These are phyloP conservation scores for Trichopria drosophilae DNA, from an alignment of 2,888 invertebrate genomes.

Conservation along the genomic window DNA sequence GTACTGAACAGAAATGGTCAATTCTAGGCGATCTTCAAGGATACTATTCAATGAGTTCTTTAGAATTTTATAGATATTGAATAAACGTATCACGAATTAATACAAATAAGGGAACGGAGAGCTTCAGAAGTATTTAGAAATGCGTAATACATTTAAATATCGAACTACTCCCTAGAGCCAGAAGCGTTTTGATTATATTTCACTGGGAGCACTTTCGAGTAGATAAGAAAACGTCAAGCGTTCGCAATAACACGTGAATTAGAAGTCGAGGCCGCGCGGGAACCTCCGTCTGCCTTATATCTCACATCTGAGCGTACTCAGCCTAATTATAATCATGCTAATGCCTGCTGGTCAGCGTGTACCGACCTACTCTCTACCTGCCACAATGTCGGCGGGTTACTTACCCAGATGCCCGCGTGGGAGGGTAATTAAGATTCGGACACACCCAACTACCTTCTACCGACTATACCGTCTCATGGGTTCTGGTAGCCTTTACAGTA, in stretches of 20 bases:
- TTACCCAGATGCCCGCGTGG: constrained; percentile 47
- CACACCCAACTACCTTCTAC: constrained; percentile 59
- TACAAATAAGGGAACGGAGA: too few relatives aligned
- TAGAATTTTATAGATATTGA: too few relatives aligned
- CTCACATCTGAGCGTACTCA: constrained; percentile 57
- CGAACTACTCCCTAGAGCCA: too few relatives aligned
- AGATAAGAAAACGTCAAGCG: constrained; percentile 20
- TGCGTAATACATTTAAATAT: too few relatives aligned
- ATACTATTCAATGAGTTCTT: too few relatives aligned
- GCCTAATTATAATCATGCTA: constrained; percentile 59
- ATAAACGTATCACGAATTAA: too few relatives aligned
- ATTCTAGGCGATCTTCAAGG: too few relatives aligned
- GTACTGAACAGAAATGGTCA: too few relatives aligned
- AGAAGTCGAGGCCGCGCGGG: constrained; percentile 26
- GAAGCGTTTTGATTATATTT: too few relatives aligned
- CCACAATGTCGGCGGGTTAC: constrained; percentile 43
- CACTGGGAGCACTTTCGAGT: constrained; percentile 10
- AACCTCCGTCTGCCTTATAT: constrained; percentile 50
- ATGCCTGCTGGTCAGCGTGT: constrained; percentile 49
- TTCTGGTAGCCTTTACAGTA: constrained; percentile 46
- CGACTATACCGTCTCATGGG: constrained; percentile 54
- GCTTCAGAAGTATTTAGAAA: too few relatives aligned
- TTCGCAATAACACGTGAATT: constrained; percentile 23
- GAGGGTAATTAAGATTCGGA: constrained; percentile 58
- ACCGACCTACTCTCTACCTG: constrained; percentile 35